phyloP scores from a whole-genome alignment of 2,888 invertebrate genomes.

The Metallyticus violacea region DNA sequence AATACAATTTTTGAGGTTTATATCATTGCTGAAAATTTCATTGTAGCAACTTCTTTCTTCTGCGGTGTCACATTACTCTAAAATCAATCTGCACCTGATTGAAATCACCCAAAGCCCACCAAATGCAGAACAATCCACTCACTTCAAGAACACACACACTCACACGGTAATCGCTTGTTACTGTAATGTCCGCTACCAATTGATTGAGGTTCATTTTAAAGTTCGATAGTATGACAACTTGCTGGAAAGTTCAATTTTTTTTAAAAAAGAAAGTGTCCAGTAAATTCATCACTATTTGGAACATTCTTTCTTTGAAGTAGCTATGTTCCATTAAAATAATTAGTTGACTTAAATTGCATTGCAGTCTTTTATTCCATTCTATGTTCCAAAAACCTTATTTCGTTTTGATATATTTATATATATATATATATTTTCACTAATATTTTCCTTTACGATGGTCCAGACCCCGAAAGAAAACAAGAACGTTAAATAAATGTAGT shows the following conservation, averaged over 20 bases:
- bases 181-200: constrained; percentile 29
- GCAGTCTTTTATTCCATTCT: constrained; percentile 28
- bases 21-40: constrained; percentile 10
- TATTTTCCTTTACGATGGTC: constrained; percentile 22
- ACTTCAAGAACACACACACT: constrained; percentile 20
- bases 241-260: constrained; percentile 27
- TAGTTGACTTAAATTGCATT: constrained; percentile 20
- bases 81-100: constrained; percentile 9
- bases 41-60: constrained; percentile 9
- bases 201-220: constrained; percentile 31
- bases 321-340: constrained; percentile 2
- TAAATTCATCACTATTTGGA: constrained; percentile 17
- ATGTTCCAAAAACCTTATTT: constrained; percentile 25
- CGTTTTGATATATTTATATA: not conserved
- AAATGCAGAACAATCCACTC: constrained; percentile 21
- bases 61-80: not conserved
- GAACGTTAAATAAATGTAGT: constrained; percentile 23
- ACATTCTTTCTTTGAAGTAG: constrained; percentile 3
- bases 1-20: constrained; percentile 3
- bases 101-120: not conserved
- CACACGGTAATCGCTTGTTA: not conserved
- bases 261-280: constrained; percentile 17
- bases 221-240: constrained; percentile 26
- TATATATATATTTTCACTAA: constrained; percentile 20
- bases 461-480: constrained; percentile 22